Conservation (phyloP, 2,888 invertebrate species). For the Ichneumoninae sp. region DNA sequence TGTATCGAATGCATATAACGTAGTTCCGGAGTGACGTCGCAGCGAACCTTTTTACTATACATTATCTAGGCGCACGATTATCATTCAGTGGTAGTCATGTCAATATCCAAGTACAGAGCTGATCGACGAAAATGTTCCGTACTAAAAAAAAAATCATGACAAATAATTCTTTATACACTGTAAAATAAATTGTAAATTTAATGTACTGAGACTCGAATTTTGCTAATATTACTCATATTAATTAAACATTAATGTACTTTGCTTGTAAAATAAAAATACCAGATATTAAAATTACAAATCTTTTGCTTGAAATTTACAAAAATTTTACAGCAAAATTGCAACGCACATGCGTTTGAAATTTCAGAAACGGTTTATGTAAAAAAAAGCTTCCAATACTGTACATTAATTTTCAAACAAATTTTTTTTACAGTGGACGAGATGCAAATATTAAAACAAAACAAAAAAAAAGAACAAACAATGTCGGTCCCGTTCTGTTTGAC, state of each 20-base stretch:
- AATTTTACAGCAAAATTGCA: no score
- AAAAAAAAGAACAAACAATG: not conserved
- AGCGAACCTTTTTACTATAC: conserved; percentile 36
- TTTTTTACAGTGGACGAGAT: not conserved
- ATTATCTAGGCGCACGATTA: conserved; percentile 40
- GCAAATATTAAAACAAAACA: not conserved
- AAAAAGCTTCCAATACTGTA: no score
- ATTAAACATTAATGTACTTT: no score
- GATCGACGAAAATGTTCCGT: not conserved
- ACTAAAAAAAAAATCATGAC: not conserved
- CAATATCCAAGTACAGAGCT: not conserved
- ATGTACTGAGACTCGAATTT: no score
- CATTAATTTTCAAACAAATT: no score
- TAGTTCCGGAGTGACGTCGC: conserved; percentile 64
- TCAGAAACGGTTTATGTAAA: no score
- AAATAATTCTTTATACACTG: not conserved
- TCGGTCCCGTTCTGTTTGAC: not conserved
- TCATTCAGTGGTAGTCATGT: conserved; percentile 60
- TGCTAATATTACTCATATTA: no score
- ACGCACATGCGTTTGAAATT: no score
- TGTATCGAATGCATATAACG: conserved; percentile 65
- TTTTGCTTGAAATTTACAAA: no score
- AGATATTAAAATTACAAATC: no score
- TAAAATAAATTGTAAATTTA: no score
- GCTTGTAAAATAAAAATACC: no score